Evolutionary conservation across 1,140 invertebrate species (phyloP), one percentile per base, ranked within the genome.

Genomic region (Branchinecta lynchi): DNA sequence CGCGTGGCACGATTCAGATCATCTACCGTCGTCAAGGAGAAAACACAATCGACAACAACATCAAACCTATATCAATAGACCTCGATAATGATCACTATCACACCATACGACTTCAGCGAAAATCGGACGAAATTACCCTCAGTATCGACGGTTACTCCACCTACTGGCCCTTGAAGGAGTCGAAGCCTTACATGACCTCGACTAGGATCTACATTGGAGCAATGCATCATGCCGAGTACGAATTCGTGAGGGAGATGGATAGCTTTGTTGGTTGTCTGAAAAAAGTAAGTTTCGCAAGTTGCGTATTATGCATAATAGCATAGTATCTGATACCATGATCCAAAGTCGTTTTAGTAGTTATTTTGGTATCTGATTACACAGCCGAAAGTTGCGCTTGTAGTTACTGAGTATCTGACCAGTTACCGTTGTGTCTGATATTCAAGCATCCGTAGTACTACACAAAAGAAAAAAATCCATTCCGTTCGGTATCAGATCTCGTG

Each of bases 1-100:
- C 51, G 51, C 51, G 51, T 60, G 51, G 51, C 12, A 60, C 51
- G 51, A 60, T 60, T 20, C 51, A 60, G 17, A 60, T 60, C 12
- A 60, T 60, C 17, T 60, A 60, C 17, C 51, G 51, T 20, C 51
- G 51, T 15, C 12, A 60, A 12, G 51, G 51, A 20, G 51, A 60
- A 20, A 60, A 60, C 17, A 20, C 17, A 1, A 60, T 60, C 12
- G 51, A 60, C 6, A 60, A 60, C 51, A 60, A 60, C 51, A 60
- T 60, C 12, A 60, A 60, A 60, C 51, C 51, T 3, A 12, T 60
- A 12, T 60, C 51, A 3, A 60, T 60, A 15, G 51, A 60, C 17
- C 51, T 60, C 12, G 51, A 60, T 20, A 60, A 60, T 60, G 51
- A 20, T 60, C 51, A 60, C 6, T 60, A 60, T 60, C 51, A 60